Evolutionary conservation across 2,888 invertebrate genomes (phyloP).

Genomic region (Portevinia maculata): DNA sequence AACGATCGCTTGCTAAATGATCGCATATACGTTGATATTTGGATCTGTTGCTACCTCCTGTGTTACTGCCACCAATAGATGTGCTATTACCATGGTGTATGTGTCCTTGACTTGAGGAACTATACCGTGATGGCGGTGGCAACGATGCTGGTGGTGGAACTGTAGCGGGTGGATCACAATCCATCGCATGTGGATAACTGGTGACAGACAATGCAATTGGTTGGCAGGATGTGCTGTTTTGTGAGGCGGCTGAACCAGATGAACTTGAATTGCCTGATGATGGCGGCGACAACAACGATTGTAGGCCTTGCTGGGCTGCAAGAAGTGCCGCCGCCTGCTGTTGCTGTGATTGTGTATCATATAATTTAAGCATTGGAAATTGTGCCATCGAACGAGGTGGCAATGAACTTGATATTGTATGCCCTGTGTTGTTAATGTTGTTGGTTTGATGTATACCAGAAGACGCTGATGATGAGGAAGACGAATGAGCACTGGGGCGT

Average conservation of each 20-base stretch:
- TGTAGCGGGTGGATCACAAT: constrained; percentile 89
- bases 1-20: constrained; percentile 50
- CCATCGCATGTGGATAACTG: constrained; percentile 86
- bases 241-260: constrained; percentile 70
- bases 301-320: constrained; percentile 78
- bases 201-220: constrained; percentile 72
- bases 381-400: constrained; percentile 75
- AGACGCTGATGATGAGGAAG: constrained; percentile 76
- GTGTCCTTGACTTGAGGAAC: constrained; percentile 73
- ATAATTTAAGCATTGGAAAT: constrained; percentile 76
- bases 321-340: constrained; percentile 74
- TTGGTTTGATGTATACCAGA: constrained; percentile 76
- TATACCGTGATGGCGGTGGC: constrained; percentile 58
- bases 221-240: constrained; percentile 70
- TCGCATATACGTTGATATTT: constrained; percentile 66
- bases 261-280: constrained; percentile 74
- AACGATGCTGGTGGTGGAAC: constrained; percentile 74
- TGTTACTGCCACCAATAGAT: constrained; percentile 23
- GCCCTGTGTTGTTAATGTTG: constrained; percentile 77
- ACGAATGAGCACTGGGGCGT: constrained; percentile 78
- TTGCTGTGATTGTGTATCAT: constrained; percentile 76
- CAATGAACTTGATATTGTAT: constrained; percentile 65
- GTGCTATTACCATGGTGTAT: constrained; percentile 64
- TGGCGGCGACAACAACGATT: constrained; percentile 77
- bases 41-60: constrained; percentile 35